Conservation (phyloP, 2,888 invertebrate species). For the Clivina fossor region DNA sequence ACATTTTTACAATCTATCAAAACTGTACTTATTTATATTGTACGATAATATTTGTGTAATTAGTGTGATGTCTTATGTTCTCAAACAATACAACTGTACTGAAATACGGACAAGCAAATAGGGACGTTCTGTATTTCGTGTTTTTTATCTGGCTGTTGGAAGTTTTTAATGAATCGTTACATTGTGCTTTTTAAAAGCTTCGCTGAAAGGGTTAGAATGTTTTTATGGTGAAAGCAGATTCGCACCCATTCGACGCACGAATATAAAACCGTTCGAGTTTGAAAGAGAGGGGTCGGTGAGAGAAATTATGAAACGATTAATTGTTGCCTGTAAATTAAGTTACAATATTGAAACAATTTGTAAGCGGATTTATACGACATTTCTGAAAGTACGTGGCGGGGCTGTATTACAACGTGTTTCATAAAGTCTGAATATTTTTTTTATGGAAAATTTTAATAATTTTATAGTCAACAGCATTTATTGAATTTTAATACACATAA, state of each 20-base stretch:
- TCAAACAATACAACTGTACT: too few species aligned
- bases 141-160: constrained; percentile 2
- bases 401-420: neutral
- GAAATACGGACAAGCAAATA: too few species aligned
- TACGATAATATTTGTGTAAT: too few species aligned
- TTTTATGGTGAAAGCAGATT: constrained; percentile 25
- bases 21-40: too few species aligned
- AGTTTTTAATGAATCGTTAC: constrained; percentile 29
- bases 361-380: constrained; percentile 4
- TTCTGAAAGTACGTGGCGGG: neutral
- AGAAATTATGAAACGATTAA: constrained; percentile 19
- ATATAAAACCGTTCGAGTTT: too few species aligned
- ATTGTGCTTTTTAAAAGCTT: constrained; percentile 12
- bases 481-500: too few species aligned
- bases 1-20: too few species aligned
- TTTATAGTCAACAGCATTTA: too few species aligned
- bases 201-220: constrained; percentile 17
- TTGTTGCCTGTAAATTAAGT: neutral
- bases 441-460: constrained; percentile 5
- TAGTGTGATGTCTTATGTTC: too few species aligned
- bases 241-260: constrained; percentile 6
- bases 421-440: too few species aligned
- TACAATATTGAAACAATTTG: constrained; percentile 1
- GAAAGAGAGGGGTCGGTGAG: too few species aligned
- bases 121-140: too few species aligned